Percentiles rank a stretch among this genome's conserved stretches.
Conservation (phyloP, 2,888 invertebrate species). For the Eupelmus urozonus region DNA sequence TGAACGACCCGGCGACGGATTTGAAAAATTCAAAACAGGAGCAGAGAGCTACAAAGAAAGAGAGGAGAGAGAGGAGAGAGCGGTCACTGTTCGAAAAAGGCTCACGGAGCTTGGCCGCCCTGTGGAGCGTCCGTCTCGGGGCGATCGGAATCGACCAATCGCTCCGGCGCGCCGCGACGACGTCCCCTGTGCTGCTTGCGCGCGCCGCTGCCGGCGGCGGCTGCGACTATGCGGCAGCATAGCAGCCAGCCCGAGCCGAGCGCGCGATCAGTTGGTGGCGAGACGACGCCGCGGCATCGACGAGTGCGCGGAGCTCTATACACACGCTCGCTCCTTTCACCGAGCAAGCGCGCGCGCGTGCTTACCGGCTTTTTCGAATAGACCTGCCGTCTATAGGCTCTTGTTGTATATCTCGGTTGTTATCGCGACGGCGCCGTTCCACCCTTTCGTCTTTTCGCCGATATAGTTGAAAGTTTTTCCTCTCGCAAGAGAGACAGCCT, state of each 20-base stretch:
- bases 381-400: too few species aligned
- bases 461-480: too few species aligned
- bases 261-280: slow-evolving; percentile 10
- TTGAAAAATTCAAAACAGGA: slow-evolving; percentile 5
- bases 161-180: background rate
- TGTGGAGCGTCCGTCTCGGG: too few species aligned
- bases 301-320: background rate
- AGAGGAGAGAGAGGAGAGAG: background rate
- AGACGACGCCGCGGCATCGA: background rate
- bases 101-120: too few species aligned
- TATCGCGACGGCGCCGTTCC: too few species aligned
- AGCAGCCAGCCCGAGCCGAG: background rate
- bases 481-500: too few species aligned
- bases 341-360: background rate
- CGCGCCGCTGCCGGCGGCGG: background rate
- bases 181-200: background rate
- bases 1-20: background rate
- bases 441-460: too few species aligned
- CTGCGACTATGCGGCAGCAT: background rate
- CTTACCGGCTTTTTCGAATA: background rate
- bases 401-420: too few species aligned
- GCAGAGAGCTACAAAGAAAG: background rate
- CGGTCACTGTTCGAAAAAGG: background rate
- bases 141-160: slow-evolving; percentile 49
- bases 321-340: background rate